phyloP scores from a whole-genome alignment of 2,797 vertebrate species.

The Spizella passerina region DNA sequence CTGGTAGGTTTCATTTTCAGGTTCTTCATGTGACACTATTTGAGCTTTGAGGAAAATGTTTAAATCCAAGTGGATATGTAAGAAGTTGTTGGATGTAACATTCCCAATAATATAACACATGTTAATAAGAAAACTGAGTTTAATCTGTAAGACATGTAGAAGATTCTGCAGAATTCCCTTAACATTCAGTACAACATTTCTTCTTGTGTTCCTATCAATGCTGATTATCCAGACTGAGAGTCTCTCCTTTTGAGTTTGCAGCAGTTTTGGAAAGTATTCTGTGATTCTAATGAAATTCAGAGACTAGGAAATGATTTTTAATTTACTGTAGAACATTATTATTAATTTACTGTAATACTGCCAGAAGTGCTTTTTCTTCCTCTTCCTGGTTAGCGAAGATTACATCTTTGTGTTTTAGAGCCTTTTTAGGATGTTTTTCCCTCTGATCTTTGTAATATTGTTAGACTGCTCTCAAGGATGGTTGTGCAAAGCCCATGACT shows the following conservation, averaged over 20 bases:
- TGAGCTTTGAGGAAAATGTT: background rate
- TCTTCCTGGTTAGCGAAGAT: background rate
- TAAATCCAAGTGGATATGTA: background rate
- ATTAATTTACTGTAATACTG: background rate
- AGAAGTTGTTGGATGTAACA: accelerated
- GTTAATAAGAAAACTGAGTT: background rate
- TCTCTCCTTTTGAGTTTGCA: background rate
- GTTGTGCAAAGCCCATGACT: background rate
- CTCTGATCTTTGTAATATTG: background rate
- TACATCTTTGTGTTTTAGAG: background rate
- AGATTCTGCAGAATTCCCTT: background rate
- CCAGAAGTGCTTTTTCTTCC: background rate
- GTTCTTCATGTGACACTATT: background rate
- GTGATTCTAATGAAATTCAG: background rate
- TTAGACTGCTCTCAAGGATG: background rate
- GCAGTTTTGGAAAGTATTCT: background rate
- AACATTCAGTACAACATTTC: background rate
- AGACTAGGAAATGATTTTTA: background rate
- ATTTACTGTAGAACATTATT: background rate
- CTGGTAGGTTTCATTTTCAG: constrained; percentile 18
- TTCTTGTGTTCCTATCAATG: background rate
- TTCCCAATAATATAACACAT: background rate
- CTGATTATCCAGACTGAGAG: background rate
- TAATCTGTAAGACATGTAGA: background rate
- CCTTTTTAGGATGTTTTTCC: background rate